Base-by-base conservation (phyloP, 2,888 invertebrate genomes). In the Meandrusa payeni region DNA sequence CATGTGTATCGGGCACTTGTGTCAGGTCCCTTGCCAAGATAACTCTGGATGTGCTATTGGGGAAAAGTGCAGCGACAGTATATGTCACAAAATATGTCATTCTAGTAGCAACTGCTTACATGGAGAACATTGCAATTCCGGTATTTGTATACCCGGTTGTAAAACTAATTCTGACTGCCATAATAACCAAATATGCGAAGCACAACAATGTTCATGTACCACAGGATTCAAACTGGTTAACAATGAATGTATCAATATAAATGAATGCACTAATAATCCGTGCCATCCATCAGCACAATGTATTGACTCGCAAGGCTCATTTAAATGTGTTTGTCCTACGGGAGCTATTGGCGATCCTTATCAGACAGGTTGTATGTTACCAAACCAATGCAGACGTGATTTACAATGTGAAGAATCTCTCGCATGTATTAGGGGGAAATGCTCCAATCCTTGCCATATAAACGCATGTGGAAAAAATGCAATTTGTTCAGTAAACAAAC, bases 91-190 rank as follows among this genome's bases (percentile, higher is more conserved):
- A 85, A 91, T 96, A 20, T 97, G 97, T 69, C 96, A 95, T 65
- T 93, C 94, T 5, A 96, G 96, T 68, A 95, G 94, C 62, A 97
- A 97, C 65, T 97, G 97, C 61, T 87, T 96, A 57, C 93, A 95
- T 1, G 97, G 97, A 33, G 97, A 97, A 83, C 92, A 97, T 45
- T 97, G 97, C 58, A 91, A 91, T 51, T 91, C 92, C 48, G 96
- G 96, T 38, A 89, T 92, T 26, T 97, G 97, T 63, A 91, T 93
- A 61, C 90, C 93, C 1, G 97, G 97, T 3, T 97, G 97, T 66
- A 91, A 93, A 47, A 90, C 91, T 0, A 95, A 95, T 67, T 89
- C 92, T 1, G 96, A 97, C 61, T 97, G 97, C 64, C 90, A 92
- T 29, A 80, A 89, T 24, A 93, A 94, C 49, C 94, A 97, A 77